A percentile compares a stretch with the other conserved stretches of the same genome.
phyloP scores from a whole-genome alignment of 2,797 vertebrate genomes.

The Geotrypetes seraphini region DNA sequence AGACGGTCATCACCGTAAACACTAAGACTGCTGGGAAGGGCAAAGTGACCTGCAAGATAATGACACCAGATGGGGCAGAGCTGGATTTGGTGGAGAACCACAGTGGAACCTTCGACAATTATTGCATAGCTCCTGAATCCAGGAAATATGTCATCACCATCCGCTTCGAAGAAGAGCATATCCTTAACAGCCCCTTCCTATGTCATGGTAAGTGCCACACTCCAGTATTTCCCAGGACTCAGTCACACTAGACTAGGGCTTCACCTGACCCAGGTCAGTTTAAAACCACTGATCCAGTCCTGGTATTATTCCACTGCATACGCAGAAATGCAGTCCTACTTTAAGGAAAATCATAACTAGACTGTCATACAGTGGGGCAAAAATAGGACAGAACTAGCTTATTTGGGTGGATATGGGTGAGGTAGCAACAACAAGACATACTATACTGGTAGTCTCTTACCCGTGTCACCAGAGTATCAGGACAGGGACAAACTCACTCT shows the following conservation, averaged over 20 bases:
- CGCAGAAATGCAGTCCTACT: too few relatives aligned
- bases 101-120: slow-evolving; percentile 94
- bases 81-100: slow-evolving; percentile 91
- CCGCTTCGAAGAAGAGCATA: slow-evolving; percentile 88
- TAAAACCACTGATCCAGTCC: too few relatives aligned
- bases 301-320: too few relatives aligned
- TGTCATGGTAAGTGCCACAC: slow-evolving; percentile 66
- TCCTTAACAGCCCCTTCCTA: slow-evolving; percentile 96
- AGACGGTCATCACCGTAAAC: slow-evolving; percentile 91
- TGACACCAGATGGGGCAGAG: slow-evolving; percentile 84
- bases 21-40: slow-evolving; percentile 93
- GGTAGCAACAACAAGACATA: too few relatives aligned
- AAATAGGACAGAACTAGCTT: fast-evolving
- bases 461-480: too few relatives aligned
- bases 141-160: slow-evolving; percentile 94
- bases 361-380: neutral
- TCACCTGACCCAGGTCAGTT: neutral
- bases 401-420: neutral
- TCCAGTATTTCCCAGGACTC: fast-evolving
- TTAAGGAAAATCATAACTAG: too few relatives aligned
- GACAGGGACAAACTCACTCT: too few relatives aligned
- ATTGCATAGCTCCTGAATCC: slow-evolving; percentile 88
- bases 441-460: too few relatives aligned
- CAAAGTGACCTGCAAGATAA: slow-evolving; percentile 92
- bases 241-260: neutral